Conservation (phyloP, 2,888 invertebrate species). For the Didymodactylos carnosus region DNA sequence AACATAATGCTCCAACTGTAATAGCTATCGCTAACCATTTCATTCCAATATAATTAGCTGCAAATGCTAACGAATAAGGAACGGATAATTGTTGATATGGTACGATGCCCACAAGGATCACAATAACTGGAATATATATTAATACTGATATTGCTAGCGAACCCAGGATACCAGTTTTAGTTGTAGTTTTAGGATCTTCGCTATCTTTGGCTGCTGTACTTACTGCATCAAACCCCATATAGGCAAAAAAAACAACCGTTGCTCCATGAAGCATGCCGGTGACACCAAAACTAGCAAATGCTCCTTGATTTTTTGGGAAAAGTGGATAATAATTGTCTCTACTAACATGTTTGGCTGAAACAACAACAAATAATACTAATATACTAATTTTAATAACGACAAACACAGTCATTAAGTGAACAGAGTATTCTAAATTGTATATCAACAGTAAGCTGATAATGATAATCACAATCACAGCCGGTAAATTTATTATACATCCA, state of each 20-base stretch:
- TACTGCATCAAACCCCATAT: neutral
- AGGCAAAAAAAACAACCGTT: neutral
- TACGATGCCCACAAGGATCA: neutral
- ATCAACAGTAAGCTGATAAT: neutral
- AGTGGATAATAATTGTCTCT: neutral
- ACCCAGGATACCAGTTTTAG: neutral
- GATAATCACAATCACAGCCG: neutral
- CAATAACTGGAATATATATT: neutral
- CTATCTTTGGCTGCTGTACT: neutral
- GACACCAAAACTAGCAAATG: neutral
- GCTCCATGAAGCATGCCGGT: neutral
- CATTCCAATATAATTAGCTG: too few relatives aligned
- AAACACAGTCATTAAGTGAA: neutral
- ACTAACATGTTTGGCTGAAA: neutral
- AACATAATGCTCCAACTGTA: neutral
- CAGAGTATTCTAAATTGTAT: neutral
- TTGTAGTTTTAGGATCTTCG: neutral
- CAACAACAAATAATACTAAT: neutral
- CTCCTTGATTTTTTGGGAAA: neutral
- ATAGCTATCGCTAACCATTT: neutral
- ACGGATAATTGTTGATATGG: neutral
- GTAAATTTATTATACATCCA: neutral
- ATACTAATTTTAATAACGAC: neutral
- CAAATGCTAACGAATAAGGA: neutral
- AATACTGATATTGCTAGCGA: neutral